Evolutionary conservation across 2,888 invertebrate genomes (phyloP).

Genomic region (Geophilus truncorum): DNA sequence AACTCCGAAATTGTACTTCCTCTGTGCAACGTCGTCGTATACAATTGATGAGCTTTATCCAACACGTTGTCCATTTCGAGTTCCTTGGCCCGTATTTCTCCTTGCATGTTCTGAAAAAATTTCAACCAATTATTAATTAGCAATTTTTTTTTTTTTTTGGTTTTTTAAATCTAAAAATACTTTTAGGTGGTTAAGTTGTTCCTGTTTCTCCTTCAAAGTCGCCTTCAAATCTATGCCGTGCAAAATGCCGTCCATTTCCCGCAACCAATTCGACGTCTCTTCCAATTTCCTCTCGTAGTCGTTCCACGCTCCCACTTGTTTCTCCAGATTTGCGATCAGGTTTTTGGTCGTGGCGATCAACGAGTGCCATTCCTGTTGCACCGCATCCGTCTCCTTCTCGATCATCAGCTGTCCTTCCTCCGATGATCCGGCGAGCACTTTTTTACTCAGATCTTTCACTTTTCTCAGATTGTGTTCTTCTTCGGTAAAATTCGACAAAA

Average conservation of each 20-base stretch:
- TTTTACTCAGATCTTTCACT: slow-evolving; percentile 76
- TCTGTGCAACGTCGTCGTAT: slow-evolving; percentile 49
- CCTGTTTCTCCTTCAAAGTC: slow-evolving; percentile 73
- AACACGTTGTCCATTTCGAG: slow-evolving; percentile 88
- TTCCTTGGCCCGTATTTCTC: slow-evolving; percentile 83
- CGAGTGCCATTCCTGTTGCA: slow-evolving; percentile 76
- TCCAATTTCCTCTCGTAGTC: slow-evolving; percentile 85
- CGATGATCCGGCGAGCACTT: slow-evolving; percentile 80
- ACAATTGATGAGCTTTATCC: slow-evolving; percentile 68
- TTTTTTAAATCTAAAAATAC: no score
- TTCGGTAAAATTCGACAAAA: slow-evolving; percentile 72
- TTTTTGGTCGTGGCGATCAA: slow-evolving; percentile 65
- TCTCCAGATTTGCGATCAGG: slow-evolving; percentile 74
- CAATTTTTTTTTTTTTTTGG: no score
- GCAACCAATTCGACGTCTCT: slow-evolving; percentile 77
- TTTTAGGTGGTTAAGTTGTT: slow-evolving; percentile 70
- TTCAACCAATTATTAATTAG: slow-evolving; percentile 41
- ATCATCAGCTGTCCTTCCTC: slow-evolving; percentile 77
- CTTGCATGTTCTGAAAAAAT: slow-evolving; percentile 61
- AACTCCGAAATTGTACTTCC: slow-evolving; percentile 78
- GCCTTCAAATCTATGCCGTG: slow-evolving; percentile 83
- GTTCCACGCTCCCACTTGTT: slow-evolving; percentile 60
- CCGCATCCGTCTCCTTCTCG: slow-evolving; percentile 77
- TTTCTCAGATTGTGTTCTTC: slow-evolving; percentile 77
- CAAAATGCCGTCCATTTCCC: slow-evolving; percentile 77